Conservation (phyloP, 2,888 invertebrate species). For the Xanthorhoe designata region DNA sequence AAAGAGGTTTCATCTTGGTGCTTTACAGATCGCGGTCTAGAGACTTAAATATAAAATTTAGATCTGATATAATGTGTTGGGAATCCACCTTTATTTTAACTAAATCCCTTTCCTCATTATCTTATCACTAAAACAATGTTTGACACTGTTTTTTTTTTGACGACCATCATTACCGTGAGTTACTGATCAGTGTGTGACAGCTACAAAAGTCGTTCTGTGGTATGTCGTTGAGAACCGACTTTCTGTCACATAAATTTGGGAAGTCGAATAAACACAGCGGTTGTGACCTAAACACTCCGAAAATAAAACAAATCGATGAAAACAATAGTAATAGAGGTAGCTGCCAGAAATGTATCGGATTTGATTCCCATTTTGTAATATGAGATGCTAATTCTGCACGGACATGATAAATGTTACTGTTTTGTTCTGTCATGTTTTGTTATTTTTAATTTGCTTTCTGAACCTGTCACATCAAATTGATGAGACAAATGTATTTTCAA, state of each 20-base stretch:
- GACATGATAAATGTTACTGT: conserved; percentile 11
- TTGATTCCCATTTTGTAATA: conserved; percentile 48
- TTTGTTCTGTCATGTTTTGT: conserved; percentile 14
- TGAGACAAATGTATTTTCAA: not conserved
- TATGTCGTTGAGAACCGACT: conserved; percentile 23
- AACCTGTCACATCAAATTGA: not conserved
- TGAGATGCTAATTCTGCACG: conserved; percentile 38
- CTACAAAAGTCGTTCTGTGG: conserved; percentile 10
- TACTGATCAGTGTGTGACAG: conserved; percentile 8
- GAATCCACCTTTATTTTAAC: too few relatives aligned
- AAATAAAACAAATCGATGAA: conserved; percentile 61
- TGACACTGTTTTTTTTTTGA: not conserved
- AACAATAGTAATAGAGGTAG: conserved; percentile 66
- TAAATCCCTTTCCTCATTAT: not conserved
- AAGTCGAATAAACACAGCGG: conserved; percentile 27
- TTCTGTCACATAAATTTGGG: conserved; percentile 28
- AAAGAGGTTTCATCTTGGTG: too few relatives aligned
- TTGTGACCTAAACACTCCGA: conserved; percentile 39
- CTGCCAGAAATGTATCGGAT: conserved; percentile 75
- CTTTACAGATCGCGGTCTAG: too few relatives aligned
- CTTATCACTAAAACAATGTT: not conserved
- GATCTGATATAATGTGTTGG: too few relatives aligned
- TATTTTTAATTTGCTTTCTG: conserved; percentile 15
- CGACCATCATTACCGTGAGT: not conserved
- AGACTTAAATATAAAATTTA: too few relatives aligned